Evolutionary conservation across 1,140 invertebrate genomes (phyloP), one percentile per base, ranked within the genome.

Genomic region (Callitettix versicolor): DNA sequence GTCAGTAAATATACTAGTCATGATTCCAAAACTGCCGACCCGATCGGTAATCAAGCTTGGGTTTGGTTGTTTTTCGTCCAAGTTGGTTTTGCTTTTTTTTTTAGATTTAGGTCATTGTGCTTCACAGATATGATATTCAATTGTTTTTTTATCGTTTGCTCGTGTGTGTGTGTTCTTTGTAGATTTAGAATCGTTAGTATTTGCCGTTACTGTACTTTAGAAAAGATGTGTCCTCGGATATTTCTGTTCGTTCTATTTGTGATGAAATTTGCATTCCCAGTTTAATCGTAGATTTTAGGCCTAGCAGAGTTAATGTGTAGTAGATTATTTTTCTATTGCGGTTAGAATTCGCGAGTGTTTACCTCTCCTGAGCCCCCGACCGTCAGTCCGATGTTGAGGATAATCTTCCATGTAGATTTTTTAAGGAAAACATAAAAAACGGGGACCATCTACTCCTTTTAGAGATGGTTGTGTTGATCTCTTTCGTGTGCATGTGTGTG

Each of bases 241-340:
- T 18, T n/a, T 17, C 14, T 30, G n/a, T n/a, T n/a, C n/a, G n/a
- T 30, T 30, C 9, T 30, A 30, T 9, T 30, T 30, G 26, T 30
- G 26, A 30, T 30, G 26, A 30, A 30, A 30, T 26, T 48, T 48
- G 46, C 46, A 48, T 48, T 48, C 46, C 46, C 30, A n/a, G 46
- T 48, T 48, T 48, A 6, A 22, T 30, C 46, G 46, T 48, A 48
- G 43, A 22, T 22, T n/a, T 53, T 58, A 58, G 58, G 58, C 53
- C 58, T 59, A 59, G 58, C 36, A 22, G 26, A 50, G 48, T 56
- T 56, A 46, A 53, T 58, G 58, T 59, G 58, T 59, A 34, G 53
- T 59, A 59, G 58, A 56, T 56, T 59, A 59, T 59, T 59, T 59
- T 59, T 59, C 54, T 56, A 56, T 56, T 43, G 54, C 49, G 50